Evolutionary conservation across 2,888 invertebrate species (phyloP).

Genomic region (Lepidonotus clava): DNA sequence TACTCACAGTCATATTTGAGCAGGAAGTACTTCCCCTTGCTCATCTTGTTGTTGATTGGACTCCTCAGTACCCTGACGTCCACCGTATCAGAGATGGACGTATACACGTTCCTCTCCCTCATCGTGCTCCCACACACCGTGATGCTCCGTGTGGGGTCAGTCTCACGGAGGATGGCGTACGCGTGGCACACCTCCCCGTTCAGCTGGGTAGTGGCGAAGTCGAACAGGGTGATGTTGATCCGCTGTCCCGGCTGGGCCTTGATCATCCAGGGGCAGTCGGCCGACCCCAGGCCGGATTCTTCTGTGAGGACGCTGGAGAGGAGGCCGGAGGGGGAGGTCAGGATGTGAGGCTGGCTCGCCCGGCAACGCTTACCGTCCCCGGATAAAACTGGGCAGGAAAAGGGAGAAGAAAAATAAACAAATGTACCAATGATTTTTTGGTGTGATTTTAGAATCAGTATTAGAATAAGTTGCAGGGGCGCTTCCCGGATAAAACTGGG

Average conservation of each 20-base stretch:
- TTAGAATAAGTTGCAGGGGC: too few relatives aligned
- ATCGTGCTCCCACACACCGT: conserved; percentile 42
- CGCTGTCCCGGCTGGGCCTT: conserved; percentile 29
- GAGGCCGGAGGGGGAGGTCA: neutral
- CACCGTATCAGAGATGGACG: conserved; percentile 29
- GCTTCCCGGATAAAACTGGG: too few relatives aligned
- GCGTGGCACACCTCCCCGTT: conserved; percentile 51
- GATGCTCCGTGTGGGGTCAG: conserved; percentile 3
- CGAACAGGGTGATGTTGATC: conserved; percentile 45
- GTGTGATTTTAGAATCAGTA: too few relatives aligned
- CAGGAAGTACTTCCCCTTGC: conserved; percentile 31
- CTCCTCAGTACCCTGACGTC: conserved; percentile 46
- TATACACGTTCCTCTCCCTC: conserved; percentile 17
- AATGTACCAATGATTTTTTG: too few relatives aligned
- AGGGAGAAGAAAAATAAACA: neutral
- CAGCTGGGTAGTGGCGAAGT: conserved; percentile 33
- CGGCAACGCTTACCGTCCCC: neutral
- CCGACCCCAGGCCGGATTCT: conserved; percentile 34
- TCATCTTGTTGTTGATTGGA: conserved; percentile 6
- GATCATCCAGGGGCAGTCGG: conserved; percentile 49
- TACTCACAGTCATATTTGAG: conserved; percentile 45
- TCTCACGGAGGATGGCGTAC: conserved; percentile 54
- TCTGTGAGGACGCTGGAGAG: conserved; percentile 24
- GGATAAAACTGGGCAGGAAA: neutral
- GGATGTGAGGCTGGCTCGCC: neutral